These are phyloP conservation scores for Gymnopithys bicolor DNA, from an alignment of 2,797 vertebrate species.

Conservation along the genomic window DNA sequence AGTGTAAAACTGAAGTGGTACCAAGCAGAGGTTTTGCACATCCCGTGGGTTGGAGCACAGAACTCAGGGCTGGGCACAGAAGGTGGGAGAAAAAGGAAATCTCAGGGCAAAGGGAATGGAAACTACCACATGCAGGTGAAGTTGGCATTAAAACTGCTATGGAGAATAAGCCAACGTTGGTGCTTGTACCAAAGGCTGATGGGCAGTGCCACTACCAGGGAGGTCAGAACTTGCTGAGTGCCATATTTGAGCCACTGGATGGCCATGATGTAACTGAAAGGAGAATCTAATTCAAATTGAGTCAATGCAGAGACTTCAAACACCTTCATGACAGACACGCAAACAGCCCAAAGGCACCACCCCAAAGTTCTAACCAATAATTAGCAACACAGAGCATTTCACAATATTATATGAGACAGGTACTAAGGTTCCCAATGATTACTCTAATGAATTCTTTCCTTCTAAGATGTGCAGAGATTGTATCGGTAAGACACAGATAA, in stretches of 20 bases:
- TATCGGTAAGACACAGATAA: not conserved
- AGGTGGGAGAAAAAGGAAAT: not conserved
- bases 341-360: fast-evolving
- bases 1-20: not conserved
- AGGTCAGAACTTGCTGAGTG: not conserved
- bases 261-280: not conserved
- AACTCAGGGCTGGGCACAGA: not conserved
- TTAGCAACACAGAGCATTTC: not conserved
- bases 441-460: not conserved
- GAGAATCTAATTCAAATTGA: not conserved
- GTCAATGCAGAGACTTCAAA: not conserved
- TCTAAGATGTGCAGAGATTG: not conserved
- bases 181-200: not conserved
- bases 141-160: not conserved
- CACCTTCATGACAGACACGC: not conserved
- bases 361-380: not conserved
- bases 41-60: not conserved
- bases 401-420: not conserved
- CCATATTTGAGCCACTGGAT: not conserved
- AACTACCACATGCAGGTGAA: not conserved
- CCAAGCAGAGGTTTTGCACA: not conserved
- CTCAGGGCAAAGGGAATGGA: not conserved
- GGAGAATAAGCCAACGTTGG: not conserved
- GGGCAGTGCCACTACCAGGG: not conserved
- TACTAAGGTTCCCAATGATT: not conserved